Evolutionary conservation across 1,140 invertebrate species (phyloP), one percentile per base, ranked within the genome.

Genomic region (Hyposmocoma kahamanoa): DNA sequence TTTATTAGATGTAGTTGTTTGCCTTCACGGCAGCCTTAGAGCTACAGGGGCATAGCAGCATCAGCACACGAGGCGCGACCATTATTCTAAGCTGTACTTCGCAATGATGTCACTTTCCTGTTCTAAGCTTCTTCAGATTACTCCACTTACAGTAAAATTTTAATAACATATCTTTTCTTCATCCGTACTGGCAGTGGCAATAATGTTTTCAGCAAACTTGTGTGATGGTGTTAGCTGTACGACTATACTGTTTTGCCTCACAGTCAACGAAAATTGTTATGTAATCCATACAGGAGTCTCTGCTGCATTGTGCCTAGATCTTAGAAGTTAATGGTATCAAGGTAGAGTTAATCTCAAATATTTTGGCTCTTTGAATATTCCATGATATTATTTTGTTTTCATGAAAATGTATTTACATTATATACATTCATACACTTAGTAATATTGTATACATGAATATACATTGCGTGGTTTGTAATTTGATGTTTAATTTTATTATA

Each of bases 251-350:
- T 70, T 65, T 74, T 68, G 76, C 72, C 79, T 81, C 81, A 78
- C 80, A 75, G 67, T 87, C 85, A 87, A 87, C 85, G 84, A 86
- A 87, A 80, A 76, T 76, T 84, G 74, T 83, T 86, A 79, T 71
- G 60, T 71, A 77, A 65, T 84, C 72, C 75, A 79, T 86, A 87
- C 86, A 84, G 86, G 80, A 86, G 79, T 84, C 74, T 86, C 79
- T 86, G 78, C 80, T 85, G 82, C 79, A 86, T 86, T 86, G 85
- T 87, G 86, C 86, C 86, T 87, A 87, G 86, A 86, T 86, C 81
- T 85, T 87, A 87, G 84, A 86, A 73, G 72, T 86, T 84, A 84
- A 84, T 79, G 75, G 74, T 87, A 86, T 83, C 76, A 77, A 83
- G 80, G 76, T 85, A 86, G 83, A 77, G 70, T 80, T 86, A 84